Percentiles rank a stretch among this genome's conserved stretches.
Conservation (phyloP, 23 tunicate genomes). For the Ciona savignyi region DNA sequence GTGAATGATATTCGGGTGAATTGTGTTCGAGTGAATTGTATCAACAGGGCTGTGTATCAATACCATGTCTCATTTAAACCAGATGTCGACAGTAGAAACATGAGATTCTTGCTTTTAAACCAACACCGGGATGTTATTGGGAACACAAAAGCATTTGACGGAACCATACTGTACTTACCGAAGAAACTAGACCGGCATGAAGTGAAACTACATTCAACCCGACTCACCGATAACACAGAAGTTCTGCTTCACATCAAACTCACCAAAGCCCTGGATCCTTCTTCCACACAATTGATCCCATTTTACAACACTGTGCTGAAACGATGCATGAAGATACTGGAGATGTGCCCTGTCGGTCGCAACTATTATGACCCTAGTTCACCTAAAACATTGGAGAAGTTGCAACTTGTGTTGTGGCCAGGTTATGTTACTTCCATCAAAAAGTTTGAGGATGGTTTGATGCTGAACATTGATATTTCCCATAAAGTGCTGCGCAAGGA, state of each 20-base stretch:
- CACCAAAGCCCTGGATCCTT: slow-evolving; percentile 40
- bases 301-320: slow-evolving; percentile 75
- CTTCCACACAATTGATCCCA: slow-evolving; percentile 57
- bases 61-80: slow-evolving; percentile 74
- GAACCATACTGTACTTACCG: slow-evolving; percentile 64
- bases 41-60: slow-evolving; percentile 55
- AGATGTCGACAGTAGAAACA: slow-evolving; percentile 49
- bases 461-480: slow-evolving; percentile 71
- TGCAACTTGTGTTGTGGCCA: slow-evolving; percentile 69
- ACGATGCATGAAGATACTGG: slow-evolving; percentile 38
- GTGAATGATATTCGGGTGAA: slow-evolving; percentile 40
- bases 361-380: slow-evolving; percentile 71
- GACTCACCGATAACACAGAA: slow-evolving; percentile 39
- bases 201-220: slow-evolving; percentile 26
- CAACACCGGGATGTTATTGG: slow-evolving; percentile 83
- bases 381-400: slow-evolving; percentile 36
- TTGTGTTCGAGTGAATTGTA: slow-evolving; percentile 55
- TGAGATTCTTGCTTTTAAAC: slow-evolving; percentile 50
- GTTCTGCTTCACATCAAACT: slow-evolving; percentile 24
- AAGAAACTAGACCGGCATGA: slow-evolving; percentile 10
- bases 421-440: slow-evolving; percentile 84
- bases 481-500: slow-evolving; percentile 81
- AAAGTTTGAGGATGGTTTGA: slow-evolving; percentile 86
- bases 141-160: slow-evolving; percentile 81
- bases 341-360: slow-evolving; percentile 78